Percentiles rank a stretch among this genome's conserved stretches.
Evolutionary conservation across 1,140 invertebrate genomes (phyloP).

Genomic region (Aethina tumida): DNA sequence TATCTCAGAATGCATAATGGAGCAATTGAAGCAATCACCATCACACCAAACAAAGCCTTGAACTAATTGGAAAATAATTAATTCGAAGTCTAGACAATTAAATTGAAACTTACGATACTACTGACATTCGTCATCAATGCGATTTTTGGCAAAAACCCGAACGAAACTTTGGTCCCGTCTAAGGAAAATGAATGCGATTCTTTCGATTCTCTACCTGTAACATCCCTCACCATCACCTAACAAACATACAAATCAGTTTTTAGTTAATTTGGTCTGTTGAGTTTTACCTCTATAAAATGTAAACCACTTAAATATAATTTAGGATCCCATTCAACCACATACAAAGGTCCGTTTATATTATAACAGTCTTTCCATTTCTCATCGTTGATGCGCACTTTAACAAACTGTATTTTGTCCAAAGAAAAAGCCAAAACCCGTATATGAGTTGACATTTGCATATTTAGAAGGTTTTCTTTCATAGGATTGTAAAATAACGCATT

Average conservation of each 20-base stretch:
- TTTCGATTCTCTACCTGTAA: constrained; percentile 43
- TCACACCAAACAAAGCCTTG: constrained; percentile 53
- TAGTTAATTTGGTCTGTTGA: not conserved
- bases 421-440: constrained; percentile 73
- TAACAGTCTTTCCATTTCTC: constrained; percentile 51
- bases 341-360: constrained; percentile 57
- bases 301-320: constrained; percentile 51
- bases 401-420: constrained; percentile 46
- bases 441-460: constrained; percentile 64
- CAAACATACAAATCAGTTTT: constrained; percentile 22
- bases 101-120: constrained; percentile 51
- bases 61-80: constrained; percentile 46
- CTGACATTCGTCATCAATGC: constrained; percentile 65
- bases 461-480: constrained; percentile 58
- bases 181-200: constrained; percentile 66
- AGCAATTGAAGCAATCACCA: constrained; percentile 49
- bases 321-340: constrained; percentile 61
- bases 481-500: constrained; percentile 64
- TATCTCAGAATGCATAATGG: constrained; percentile 52
- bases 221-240: constrained; percentile 53
- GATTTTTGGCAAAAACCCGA: constrained; percentile 56
- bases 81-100: constrained; percentile 7
- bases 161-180: constrained; percentile 56
- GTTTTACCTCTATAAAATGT: constrained; percentile 55
- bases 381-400: constrained; percentile 57